These are phyloP conservation scores for Chymomyza fuscimana DNA, from an alignment of 2,888 invertebrate species.

Conservation along the genomic window DNA sequence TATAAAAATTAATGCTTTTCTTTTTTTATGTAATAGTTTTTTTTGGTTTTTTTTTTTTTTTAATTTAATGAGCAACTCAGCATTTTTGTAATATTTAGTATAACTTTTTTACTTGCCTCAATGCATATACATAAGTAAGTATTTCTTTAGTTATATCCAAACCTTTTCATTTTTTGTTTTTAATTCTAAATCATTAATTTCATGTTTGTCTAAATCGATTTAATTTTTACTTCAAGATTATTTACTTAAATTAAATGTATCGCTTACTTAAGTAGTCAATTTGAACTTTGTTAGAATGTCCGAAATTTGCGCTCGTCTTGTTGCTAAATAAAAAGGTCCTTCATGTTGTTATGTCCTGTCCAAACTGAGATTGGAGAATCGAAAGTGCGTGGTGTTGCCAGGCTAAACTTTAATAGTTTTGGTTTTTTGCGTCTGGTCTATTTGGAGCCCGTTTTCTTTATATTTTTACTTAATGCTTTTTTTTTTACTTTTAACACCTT, in stretches of 20 bases:
- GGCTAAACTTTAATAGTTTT: conserved; percentile 56
- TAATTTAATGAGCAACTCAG: conserved; percentile 68
- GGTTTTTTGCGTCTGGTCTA: conserved; percentile 82
- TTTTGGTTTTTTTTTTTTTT: neutral
- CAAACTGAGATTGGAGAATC: neutral
- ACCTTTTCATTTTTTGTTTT: conserved; percentile 50
- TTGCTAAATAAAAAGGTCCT: neutral
- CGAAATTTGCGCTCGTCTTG: conserved; percentile 43
- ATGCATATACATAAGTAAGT: conserved; percentile 30
- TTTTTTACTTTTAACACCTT: conserved; percentile 90
- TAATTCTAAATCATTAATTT: conserved; percentile 61
- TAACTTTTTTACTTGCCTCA: conserved; percentile 43
- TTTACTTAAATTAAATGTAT: conserved; percentile 66
- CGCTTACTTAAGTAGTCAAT: conserved; percentile 50
- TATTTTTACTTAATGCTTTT: conserved; percentile 85
- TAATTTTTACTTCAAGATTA: conserved; percentile 21
- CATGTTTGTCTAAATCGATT: conserved; percentile 43
- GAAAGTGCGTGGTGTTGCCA: conserved; percentile 28
- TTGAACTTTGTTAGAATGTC: conserved; percentile 15
- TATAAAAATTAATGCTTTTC: conserved; percentile 48
- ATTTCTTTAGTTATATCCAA: conserved; percentile 58
- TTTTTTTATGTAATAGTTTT: conserved; percentile 33
- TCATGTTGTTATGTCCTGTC: neutral
- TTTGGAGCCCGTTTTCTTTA: conserved; percentile 90
- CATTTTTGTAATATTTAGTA: conserved; percentile 37